A percentile compares a stretch with the other conserved stretches of the same genome.
These are phyloP conservation scores for Hirundo rustica DNA, from an alignment of 2,797 vertebrate genomes.

Conservation along the genomic window DNA sequence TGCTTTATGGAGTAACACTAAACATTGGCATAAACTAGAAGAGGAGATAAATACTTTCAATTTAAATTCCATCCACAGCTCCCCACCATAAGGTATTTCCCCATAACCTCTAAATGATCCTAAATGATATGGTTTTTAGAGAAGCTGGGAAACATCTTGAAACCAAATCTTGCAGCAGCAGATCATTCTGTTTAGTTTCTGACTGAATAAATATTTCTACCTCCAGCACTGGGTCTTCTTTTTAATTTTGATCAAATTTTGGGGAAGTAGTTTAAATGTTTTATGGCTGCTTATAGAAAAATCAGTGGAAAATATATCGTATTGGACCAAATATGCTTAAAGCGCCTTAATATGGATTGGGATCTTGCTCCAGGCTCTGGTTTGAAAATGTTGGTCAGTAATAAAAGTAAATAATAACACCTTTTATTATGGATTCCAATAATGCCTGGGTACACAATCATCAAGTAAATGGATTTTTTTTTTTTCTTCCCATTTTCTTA, in stretches of 20 bases:
- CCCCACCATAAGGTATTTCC: neutral
- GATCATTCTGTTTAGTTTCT: neutral
- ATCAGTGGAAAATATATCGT: neutral
- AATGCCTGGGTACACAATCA: neutral
- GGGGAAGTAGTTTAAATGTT: neutral
- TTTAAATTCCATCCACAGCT: neutral
- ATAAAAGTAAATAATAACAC: neutral
- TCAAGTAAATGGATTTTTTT: neutral
- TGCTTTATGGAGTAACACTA: neutral
- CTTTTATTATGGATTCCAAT: neutral
- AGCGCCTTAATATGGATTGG: neutral
- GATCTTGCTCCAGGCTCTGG: neutral
- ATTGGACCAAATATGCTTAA: neutral
- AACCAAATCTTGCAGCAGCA: neutral
- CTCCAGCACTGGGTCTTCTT: neutral
- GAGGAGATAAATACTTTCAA: neutral
- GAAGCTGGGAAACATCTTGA: neutral
- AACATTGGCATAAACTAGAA: neutral
- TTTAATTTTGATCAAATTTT: neutral
- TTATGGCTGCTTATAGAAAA: conserved; percentile 2
- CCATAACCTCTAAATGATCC: neutral
- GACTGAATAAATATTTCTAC: neutral
- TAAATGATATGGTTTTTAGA: neutral
- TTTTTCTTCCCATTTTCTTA: conserved; percentile 14
- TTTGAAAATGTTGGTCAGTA: conserved; percentile 19